A percentile compares a stretch with the other conserved stretches of the same genome.
Conservation (phyloP, 2,113 vertebrate genomes). For the Copsychus sechellarum region DNA sequence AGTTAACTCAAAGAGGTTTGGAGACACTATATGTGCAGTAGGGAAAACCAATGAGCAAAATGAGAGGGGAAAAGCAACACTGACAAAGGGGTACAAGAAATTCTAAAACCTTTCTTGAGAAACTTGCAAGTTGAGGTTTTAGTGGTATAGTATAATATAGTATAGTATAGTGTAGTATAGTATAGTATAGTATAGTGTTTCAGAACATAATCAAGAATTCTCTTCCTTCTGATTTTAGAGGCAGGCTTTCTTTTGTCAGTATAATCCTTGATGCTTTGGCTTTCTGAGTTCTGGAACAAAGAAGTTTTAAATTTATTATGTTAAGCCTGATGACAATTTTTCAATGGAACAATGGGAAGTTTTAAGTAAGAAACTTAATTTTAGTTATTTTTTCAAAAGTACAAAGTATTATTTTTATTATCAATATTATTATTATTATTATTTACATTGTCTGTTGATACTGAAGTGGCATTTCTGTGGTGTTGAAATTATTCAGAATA, state of each 20-base stretch:
- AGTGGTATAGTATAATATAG: too few species aligned
- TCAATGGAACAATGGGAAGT: neutral
- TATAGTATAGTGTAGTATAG: too few species aligned
- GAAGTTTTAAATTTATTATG: neutral
- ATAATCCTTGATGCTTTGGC: neutral
- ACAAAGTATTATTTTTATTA: constrained; percentile 9
- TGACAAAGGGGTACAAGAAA: neutral
- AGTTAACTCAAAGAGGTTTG: neutral
- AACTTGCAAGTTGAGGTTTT: neutral
- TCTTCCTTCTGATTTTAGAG: neutral
- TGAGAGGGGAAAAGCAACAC: accelerated
- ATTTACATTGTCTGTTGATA: constrained; percentile 25
- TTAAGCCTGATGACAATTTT: neutral
- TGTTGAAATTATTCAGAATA: constrained; percentile 63
- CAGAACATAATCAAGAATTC: neutral
- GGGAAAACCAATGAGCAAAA: neutral
- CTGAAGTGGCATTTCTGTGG: constrained; percentile 57
- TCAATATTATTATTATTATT: neutral
- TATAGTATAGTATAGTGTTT: neutral
- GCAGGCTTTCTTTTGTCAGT: neutral
- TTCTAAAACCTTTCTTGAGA: neutral
- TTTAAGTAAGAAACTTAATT: constrained; percentile 38
- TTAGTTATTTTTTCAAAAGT: neutral
- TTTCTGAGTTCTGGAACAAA: neutral
- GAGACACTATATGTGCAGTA: neutral